Percentiles rank a stretch among this genome's conserved stretches.
Conservation (phyloP, 2,797 vertebrate genomes). For the Alosa sapidissima region DNA sequence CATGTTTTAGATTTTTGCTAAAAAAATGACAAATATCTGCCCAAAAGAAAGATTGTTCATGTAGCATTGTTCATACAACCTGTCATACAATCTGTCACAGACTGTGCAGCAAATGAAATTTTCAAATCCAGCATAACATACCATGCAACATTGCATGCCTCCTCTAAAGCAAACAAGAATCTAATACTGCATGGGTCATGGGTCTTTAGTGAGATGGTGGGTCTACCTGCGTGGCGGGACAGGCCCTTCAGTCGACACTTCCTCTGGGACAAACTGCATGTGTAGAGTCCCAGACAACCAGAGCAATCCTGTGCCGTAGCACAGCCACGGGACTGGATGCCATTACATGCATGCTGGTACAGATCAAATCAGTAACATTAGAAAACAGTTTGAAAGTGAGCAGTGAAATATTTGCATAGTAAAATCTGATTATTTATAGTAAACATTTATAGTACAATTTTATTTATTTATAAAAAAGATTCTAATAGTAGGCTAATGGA, state of each 20-base stretch:
- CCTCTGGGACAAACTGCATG: slow-evolving; percentile 38
- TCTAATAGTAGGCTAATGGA: not conserved
- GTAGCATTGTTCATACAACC: not conserved
- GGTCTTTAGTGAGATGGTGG: not conserved
- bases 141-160: not conserved
- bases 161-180: not conserved
- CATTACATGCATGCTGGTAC: slow-evolving; percentile 48
- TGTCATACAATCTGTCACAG: not conserved
- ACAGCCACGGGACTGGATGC: slow-evolving; percentile 45
- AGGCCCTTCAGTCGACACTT: slow-evolving; percentile 56
- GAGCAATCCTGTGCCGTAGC: slow-evolving; percentile 35
- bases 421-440: not conserved
- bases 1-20: not conserved
- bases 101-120: not conserved
- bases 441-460: too few species aligned
- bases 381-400: not conserved
- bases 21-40: not conserved
- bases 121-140: not conserved
- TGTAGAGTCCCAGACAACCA: slow-evolving; percentile 57
- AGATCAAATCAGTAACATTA: not conserved
- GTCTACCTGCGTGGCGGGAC: slow-evolving; percentile 49
- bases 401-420: not conserved
- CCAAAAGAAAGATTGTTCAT: not conserved
- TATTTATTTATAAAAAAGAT: not conserved
- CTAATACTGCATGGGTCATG: not conserved